phyloP scores from a whole-genome alignment of 2,888 invertebrate species.

The Euspilapteryx auroguttella region DNA sequence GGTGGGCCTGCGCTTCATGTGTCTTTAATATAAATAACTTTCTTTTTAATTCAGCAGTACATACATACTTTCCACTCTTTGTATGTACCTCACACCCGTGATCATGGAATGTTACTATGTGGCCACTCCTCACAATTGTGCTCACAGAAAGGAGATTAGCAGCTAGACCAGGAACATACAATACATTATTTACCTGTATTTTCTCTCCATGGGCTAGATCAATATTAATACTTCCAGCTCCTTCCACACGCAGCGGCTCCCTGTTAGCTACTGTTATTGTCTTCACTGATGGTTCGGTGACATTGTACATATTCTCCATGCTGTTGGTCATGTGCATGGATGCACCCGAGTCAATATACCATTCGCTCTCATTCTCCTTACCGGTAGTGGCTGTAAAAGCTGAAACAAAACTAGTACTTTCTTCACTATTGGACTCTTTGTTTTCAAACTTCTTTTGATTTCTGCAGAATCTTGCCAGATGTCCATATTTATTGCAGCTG shows the following conservation, averaged over 20 bases:
- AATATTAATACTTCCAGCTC: constrained; percentile 1
- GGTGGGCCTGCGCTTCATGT: constrained; percentile 4
- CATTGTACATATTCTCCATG: constrained; percentile 1
- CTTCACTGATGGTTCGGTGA: constrained; percentile 4
- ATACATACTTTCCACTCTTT: constrained; percentile 4
- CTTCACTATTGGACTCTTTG: constrained; percentile 5
- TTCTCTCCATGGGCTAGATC: constrained; percentile 2
- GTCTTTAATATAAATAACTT: constrained; percentile 8
- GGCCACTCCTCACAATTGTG: constrained; percentile 9
- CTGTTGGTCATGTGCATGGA: constrained; percentile 3
- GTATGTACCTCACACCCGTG: constrained; percentile 7
- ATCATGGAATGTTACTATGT: constrained; percentile 9
- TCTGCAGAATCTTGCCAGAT: constrained; percentile 7
- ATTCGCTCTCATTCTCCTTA: constrained; percentile 2
- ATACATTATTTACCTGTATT: constrained; percentile 12
- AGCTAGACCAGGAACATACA: constrained; percentile 12
- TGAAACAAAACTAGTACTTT: constrained; percentile 9
- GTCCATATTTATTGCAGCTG: constrained; percentile 10
- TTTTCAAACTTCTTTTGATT: too few relatives aligned
- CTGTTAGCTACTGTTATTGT: constrained; percentile 10
- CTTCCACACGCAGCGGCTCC: constrained; percentile 9
- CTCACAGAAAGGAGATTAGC: constrained; percentile 12
- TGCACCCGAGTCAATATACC: constrained; percentile 3
- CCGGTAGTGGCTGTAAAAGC: constrained; percentile 9
- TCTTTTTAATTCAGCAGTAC: constrained; percentile 7